These are phyloP conservation scores for Menura novaehollandiae DNA, from an alignment of 2,113 vertebrate species.

Conservation along the genomic window DNA sequence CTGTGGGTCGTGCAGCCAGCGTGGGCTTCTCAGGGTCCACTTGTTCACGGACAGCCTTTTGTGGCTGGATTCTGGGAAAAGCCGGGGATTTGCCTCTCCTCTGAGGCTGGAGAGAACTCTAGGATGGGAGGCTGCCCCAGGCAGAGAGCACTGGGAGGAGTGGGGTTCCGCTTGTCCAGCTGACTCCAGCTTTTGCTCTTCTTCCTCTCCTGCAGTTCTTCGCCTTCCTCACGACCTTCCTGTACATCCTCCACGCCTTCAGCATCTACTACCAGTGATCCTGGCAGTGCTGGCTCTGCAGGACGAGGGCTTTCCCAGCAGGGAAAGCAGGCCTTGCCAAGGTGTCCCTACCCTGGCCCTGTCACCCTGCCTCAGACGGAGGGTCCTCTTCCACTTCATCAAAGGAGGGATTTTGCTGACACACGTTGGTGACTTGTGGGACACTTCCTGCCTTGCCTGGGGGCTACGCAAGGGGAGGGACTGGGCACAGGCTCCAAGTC, in stretches of 20 bases:
- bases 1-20: rapidly evolving
- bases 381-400: not conserved
- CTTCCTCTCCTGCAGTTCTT: constrained; percentile 6
- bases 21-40: not conserved
- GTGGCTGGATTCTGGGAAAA: not conserved
- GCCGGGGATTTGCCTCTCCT: not conserved
- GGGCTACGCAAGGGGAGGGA: not conserved
- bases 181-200: not conserved
- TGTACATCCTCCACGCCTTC: constrained; percentile 55
- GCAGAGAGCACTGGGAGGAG: not conserved
- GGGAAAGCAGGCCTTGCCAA: rapidly evolving
- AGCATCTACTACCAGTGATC: constrained; percentile 56
- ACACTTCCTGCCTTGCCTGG: not conserved
- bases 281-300: not conserved
- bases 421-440: rapidly evolving
- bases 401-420: not conserved
- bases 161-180: not conserved
- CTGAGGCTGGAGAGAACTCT: not conserved
- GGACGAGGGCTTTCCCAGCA: rapidly evolving
- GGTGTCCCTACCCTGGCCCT: not conserved
- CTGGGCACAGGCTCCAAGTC: not conserved
- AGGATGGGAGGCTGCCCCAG: not conserved
- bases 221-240: constrained; percentile 22
- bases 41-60: rapidly evolving
- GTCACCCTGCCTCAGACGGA: not conserved